A percentile compares a stretch with the other conserved stretches of the same genome.
phyloP scores from a whole-genome alignment of 2,113 vertebrate species.

The Sprattus sprattus region DNA sequence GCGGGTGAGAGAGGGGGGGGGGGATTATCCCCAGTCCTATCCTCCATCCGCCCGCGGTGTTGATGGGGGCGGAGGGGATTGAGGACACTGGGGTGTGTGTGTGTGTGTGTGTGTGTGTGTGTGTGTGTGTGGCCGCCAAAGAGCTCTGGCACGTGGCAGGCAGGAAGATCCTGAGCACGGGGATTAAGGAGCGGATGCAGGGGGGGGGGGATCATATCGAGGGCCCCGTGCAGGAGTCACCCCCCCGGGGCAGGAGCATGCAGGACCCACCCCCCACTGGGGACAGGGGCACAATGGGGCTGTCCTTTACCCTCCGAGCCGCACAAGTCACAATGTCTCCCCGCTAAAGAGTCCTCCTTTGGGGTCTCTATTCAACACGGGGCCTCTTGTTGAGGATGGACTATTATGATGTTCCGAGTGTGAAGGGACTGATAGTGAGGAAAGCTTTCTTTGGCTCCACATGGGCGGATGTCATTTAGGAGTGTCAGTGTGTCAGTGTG shows the following conservation, averaged over 20 bases:
- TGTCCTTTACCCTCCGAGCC: not conserved
- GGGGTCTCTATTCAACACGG: not conserved
- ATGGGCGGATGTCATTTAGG: not conserved
- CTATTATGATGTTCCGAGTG: not conserved
- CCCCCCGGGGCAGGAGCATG: slow-evolving; percentile 23
- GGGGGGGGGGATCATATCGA: slow-evolving; percentile 14
- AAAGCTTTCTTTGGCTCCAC: not conserved
- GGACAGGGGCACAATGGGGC: slow-evolving; percentile 13
- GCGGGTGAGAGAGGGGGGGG: slow-evolving; percentile 4
- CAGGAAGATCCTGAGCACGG: not conserved
- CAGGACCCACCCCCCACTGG: slow-evolving; percentile 22
- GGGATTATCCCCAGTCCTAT: slow-evolving; percentile 32
- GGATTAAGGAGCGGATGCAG: slow-evolving; percentile 30
- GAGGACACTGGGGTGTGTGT: slow-evolving; percentile 35
- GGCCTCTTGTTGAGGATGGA: not conserved
- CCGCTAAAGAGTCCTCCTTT: not conserved
- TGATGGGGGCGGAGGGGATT: slow-evolving; percentile 45
- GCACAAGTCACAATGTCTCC: not conserved
- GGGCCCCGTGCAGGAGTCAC: slow-evolving; percentile 18
- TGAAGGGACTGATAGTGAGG: not conserved
- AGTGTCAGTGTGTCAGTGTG: not conserved
- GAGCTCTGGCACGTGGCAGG: slow-evolving; percentile 25
- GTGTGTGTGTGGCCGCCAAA: slow-evolving; percentile 48
- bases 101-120: slow-evolving; percentile 57
- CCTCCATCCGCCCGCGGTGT: not conserved